phyloP scores from a whole-genome alignment of 1,140 invertebrate genomes.

The Rhopalosiphum padi region DNA sequence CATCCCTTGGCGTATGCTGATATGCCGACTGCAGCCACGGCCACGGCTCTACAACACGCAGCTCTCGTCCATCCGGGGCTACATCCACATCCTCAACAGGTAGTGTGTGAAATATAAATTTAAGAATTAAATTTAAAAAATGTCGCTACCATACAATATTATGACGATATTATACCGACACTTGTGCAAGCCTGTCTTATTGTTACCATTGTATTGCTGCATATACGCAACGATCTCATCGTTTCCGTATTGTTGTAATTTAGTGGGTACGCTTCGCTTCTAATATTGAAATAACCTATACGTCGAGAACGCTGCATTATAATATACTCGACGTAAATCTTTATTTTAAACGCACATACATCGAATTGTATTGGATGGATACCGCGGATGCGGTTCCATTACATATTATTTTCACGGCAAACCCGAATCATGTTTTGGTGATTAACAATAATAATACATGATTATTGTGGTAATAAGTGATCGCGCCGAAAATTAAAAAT shows the following conservation, averaged over 20 bases:
- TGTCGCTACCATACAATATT: neutral
- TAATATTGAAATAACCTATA: neutral
- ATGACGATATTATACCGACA: neutral
- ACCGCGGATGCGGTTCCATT: too few species aligned
- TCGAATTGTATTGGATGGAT: neutral
- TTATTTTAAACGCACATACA: neutral
- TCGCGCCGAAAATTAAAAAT: neutral
- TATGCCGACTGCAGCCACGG: slow-evolving; percentile 72
- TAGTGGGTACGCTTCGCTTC: neutral
- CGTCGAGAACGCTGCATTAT: neutral
- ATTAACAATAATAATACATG: neutral
- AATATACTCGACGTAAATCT: neutral
- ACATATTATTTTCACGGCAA: neutral
- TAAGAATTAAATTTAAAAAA: neutral
- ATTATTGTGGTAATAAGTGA: neutral
- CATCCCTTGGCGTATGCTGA: slow-evolving; percentile 84
- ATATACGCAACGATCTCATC: neutral
- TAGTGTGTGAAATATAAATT: slow-evolving; percentile 29
- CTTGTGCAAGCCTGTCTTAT: neutral
- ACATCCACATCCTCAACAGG: slow-evolving; percentile 70
- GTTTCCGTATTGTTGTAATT: neutral
- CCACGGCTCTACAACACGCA: slow-evolving; percentile 82
- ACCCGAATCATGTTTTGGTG: neutral
- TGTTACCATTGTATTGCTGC: neutral
- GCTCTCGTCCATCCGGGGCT: slow-evolving; percentile 92